These are phyloP conservation scores for Cynopterus sphinx DNA, from an alignment of 2,797 vertebrate species.

Conservation along the genomic window DNA sequence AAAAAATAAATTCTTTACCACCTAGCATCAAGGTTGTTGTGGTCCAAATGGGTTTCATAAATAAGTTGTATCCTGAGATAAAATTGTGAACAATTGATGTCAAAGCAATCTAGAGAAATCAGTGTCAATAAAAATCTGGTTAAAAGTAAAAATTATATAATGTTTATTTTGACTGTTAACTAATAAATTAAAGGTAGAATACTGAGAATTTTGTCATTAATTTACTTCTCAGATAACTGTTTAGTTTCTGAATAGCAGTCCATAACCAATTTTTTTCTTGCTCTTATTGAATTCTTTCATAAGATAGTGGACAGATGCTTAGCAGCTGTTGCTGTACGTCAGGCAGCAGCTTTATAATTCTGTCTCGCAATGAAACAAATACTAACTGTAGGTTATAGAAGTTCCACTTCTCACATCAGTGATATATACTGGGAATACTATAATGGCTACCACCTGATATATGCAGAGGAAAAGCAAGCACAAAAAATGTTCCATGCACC, in stretches of 20 bases:
- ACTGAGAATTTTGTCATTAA: background rate
- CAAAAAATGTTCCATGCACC: constrained; percentile 44
- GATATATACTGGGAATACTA: constrained; percentile 22
- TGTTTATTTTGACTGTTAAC: background rate
- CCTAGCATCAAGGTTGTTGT: background rate
- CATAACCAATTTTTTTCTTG: constrained; percentile 15
- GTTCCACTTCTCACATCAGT: constrained; percentile 17
- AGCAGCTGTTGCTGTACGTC: constrained; percentile 68
- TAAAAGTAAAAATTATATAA: background rate
- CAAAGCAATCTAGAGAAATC: background rate
- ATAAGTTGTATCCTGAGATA: background rate
- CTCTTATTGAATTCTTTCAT: background rate
- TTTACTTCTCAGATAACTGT: background rate
- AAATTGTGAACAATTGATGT: background rate
- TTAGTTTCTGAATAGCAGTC: background rate
- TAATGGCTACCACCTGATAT: constrained; percentile 59
- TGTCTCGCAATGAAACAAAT: constrained; percentile 65
- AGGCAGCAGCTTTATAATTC: constrained; percentile 67
- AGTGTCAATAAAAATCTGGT: background rate
- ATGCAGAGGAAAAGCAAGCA: constrained; percentile 6
- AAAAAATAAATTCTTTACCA: background rate
- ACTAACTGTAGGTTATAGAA: constrained; percentile 3
- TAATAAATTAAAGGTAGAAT: constrained; percentile 19
- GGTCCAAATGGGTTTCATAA: background rate
- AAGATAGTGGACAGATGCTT: constrained; percentile 55